These are phyloP conservation scores for Aradophagus sp. DNA, from an alignment of 1,140 invertebrate species.

Conservation along the genomic window DNA sequence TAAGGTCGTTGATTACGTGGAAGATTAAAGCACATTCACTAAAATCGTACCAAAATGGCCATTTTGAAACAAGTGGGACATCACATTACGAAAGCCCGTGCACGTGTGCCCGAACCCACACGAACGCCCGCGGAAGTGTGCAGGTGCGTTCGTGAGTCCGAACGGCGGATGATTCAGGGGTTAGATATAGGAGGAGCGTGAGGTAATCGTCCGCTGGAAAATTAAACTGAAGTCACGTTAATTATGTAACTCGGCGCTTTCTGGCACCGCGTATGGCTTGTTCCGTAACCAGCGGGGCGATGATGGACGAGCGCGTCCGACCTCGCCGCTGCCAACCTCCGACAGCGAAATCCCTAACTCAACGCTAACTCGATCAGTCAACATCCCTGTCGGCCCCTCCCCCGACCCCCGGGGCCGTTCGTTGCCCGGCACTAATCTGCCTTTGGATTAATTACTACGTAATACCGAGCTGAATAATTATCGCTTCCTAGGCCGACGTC, in stretches of 20 bases:
- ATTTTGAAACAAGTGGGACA: no score
- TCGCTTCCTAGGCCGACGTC: constrained; percentile 60
- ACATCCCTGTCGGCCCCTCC: no score
- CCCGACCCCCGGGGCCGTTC: constrained; percentile 61
- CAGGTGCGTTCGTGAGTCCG: not conserved
- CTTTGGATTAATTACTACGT: constrained; percentile 72
- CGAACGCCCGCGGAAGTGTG: no score
- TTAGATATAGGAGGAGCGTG: constrained; percentile 34
- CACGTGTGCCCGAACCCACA: no score
- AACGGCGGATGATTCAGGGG: constrained; percentile 7
- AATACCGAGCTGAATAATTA: constrained; percentile 69
- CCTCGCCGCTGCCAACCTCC: constrained; percentile 69
- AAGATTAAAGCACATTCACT: no score
- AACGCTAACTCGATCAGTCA: constrained; percentile 74
- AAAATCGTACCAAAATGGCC: no score
- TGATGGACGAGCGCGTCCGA: constrained; percentile 72
- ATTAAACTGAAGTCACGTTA: constrained; percentile 75
- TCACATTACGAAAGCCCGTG: no score
- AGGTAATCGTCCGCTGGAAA: constrained; percentile 71
- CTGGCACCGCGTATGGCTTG: constrained; percentile 56
- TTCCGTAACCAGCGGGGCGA: constrained; percentile 63
- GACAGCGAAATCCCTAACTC: constrained; percentile 71
- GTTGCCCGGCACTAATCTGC: constrained; percentile 67
- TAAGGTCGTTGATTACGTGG: no score
- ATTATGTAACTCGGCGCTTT: constrained; percentile 69